Conservation (phyloP, 1,140 invertebrate genomes). For the Schlechtendalia chinensis region DNA sequence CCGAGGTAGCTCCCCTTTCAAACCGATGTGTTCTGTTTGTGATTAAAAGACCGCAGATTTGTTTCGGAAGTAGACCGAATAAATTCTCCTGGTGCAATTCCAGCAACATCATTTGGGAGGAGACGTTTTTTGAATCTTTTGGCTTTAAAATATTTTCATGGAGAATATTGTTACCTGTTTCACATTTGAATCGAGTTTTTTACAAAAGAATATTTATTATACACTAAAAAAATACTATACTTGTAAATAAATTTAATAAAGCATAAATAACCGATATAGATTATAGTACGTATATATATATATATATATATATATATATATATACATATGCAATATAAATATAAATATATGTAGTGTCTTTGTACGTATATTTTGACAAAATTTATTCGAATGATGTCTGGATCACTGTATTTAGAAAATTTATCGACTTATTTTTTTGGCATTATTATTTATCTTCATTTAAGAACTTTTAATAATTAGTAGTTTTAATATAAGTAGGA, state of each 20-base stretch:
- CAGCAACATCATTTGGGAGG: slow-evolving; percentile 24
- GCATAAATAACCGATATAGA: not conserved
- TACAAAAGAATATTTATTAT: no score
- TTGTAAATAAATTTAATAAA: not conserved
- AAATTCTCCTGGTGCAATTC: slow-evolving; percentile 17
- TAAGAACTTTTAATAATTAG: slow-evolving; percentile 10
- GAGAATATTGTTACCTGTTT: slow-evolving; percentile 1
- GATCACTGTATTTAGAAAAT: not conserved
- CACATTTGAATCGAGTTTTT: not conserved
- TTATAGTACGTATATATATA: no score
- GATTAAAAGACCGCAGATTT: slow-evolving; percentile 46
- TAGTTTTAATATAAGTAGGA: no score
- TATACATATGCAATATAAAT: no score
- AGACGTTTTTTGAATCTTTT: not conserved
- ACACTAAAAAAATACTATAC: no score
- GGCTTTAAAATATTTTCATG: slow-evolving; percentile 17
- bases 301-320: no score
- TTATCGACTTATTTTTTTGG: not conserved
- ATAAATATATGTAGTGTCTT: no score
- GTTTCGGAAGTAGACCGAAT: slow-evolving; percentile 29
- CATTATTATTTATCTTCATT: slow-evolving; percentile 1
- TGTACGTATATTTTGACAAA: not conserved
- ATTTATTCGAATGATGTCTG: not conserved
- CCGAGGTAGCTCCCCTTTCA: slow-evolving; percentile 19
- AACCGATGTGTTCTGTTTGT: slow-evolving; percentile 37